Evolutionary conservation across 1,140 invertebrate species (phyloP), one percentile per base, ranked within the genome.

Genomic region (Bombus balteatus): DNA sequence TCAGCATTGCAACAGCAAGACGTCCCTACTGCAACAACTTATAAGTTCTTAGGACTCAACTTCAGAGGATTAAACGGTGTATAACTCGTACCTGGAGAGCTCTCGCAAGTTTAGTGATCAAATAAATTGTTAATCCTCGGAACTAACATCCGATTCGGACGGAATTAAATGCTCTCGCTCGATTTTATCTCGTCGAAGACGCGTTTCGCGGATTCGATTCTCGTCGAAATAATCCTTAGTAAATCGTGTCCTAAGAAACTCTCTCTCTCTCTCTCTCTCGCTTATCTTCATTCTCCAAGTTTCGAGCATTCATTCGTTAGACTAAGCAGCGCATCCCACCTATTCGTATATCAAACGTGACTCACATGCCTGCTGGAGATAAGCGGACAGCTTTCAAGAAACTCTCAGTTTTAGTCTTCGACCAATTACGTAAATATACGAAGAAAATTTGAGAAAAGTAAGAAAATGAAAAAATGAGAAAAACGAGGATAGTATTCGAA

Each of bases 121-220:
- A 83, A 83, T 83, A 76, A 83, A 83, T 76, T 66, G 72, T 83
- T 68, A 76, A 83, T 66, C 72, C 32, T 18, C 12, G 41, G 39
- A 83, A 68, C 72, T 66, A 83, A 83, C 72, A 81, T 81, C 66
- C 47, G 62, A 75, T 57, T 39, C 28, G 32, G n/a, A 65, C 41
- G 66, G 66, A 81, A 81, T 81, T 71, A 70, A 57, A 81, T 66
- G 66, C 73, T 10, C 1, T 8, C 22, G 13, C 79, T 28, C 37
- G 72, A 53, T 83, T 83, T 66, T 53, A 83, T 76, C 81, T 47
- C 28, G 41, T 32, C 41, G 47, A 39, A 25, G 59, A 32, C 39
- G n/a, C 59, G 13, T 66, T 62, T 28, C 43, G 34, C 32, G 43
- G 57, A 75, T 82, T 82, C 72, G 81, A 83, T 83, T 83, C 75